phyloP scores from a whole-genome alignment of 1,140 invertebrate genomes.

The Polyergus mexicanus region DNA sequence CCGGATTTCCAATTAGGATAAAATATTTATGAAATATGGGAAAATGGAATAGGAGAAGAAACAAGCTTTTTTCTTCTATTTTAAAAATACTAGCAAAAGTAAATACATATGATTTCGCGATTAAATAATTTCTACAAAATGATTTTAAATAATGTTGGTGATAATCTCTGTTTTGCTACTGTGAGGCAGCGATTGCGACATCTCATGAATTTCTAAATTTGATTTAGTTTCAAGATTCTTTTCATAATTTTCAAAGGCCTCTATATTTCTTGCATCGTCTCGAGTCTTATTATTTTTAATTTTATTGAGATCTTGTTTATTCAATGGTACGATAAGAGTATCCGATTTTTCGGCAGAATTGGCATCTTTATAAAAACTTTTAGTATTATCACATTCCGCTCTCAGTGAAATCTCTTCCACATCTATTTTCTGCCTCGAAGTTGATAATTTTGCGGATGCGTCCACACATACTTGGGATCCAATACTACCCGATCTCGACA shows the following conservation, averaged over 20 bases:
- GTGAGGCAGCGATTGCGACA: slow-evolving; percentile 53
- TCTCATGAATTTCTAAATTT: slow-evolving; percentile 43
- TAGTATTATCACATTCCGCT: slow-evolving; percentile 25
- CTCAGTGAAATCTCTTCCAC: slow-evolving; percentile 25
- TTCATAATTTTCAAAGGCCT: neutral
- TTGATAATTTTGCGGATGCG: slow-evolving; percentile 19
- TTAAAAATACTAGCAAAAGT: slow-evolving; percentile 44
- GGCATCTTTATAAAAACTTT: neutral
- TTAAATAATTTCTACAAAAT: neutral
- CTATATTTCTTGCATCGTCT: neutral
- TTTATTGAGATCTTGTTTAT: neutral
- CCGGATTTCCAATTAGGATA: slow-evolving; percentile 62
- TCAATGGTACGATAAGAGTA: neutral
- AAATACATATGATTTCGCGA: slow-evolving; percentile 25
- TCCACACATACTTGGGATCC: slow-evolving; percentile 64
- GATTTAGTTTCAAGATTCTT: neutral
- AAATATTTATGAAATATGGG: slow-evolving; percentile 33
- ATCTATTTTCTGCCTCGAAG: slow-evolving; percentile 7
- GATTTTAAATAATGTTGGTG: slow-evolving; percentile 58
- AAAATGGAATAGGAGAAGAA: slow-evolving; percentile 3
- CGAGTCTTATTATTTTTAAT: neutral
- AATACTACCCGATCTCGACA: slow-evolving; percentile 79
- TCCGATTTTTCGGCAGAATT: neutral
- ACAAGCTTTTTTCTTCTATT: slow-evolving; percentile 27
- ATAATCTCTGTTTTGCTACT: slow-evolving; percentile 48